Percentiles rank a stretch among this genome's conserved stretches.
Conservation (phyloP, 2,888 invertebrate genomes). For the Eremobia ochroleuca region DNA sequence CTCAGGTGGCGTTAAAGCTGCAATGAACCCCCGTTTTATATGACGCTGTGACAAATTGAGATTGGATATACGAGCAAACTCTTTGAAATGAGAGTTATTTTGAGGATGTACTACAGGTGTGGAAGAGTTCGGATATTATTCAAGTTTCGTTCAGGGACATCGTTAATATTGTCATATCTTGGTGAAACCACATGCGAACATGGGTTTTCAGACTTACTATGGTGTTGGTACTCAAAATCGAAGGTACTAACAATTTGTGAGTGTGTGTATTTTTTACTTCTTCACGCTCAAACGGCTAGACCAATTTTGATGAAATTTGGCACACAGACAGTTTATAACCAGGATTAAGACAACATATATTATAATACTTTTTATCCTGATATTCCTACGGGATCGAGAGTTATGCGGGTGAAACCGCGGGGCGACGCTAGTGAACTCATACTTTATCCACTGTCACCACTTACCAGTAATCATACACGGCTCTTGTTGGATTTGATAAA, state of each 20-base stretch:
- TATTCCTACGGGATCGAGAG: no score
- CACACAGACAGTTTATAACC: no score
- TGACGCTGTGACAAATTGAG: conserved; percentile 32
- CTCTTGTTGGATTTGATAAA: background rate
- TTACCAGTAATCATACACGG: background rate
- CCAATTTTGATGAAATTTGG: no score
- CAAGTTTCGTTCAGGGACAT: background rate
- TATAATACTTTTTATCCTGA: no score
- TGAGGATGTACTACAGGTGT: background rate
- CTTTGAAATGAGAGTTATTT: conserved; percentile 44
- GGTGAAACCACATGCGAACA: background rate
- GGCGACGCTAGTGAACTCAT: no score
- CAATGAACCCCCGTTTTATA: conserved; percentile 63
- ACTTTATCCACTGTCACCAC: background rate
- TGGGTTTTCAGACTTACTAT: no score
- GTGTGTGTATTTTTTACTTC: no score
- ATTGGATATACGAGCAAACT: conserved; percentile 41
- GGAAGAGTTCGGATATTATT: background rate
- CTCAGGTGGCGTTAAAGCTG: conserved; percentile 71
- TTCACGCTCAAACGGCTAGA: no score
- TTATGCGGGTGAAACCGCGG: no score
- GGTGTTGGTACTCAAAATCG: background rate
- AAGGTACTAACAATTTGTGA: no score
- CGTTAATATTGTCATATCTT: background rate
- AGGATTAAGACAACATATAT: no score